Conservation (phyloP, 2,797 vertebrate genomes). For the Corythornis leucogaster region DNA sequence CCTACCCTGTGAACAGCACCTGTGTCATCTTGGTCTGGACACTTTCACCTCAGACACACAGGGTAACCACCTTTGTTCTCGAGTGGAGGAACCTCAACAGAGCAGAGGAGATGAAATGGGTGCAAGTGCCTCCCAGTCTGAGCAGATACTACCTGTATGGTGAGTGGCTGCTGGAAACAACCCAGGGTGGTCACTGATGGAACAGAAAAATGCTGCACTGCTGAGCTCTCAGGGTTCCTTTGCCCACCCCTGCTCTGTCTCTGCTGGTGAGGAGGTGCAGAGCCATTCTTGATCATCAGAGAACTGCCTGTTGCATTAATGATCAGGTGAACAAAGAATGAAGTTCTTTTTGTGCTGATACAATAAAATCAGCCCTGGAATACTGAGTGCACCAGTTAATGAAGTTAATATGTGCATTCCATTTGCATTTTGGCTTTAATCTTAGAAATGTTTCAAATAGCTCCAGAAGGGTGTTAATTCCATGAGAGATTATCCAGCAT, state of each 20-base stretch:
- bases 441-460: neutral
- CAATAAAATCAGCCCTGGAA: neutral
- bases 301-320: neutral
- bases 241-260: fast-evolving
- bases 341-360: neutral
- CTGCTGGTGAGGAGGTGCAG: neutral
- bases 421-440: neutral
- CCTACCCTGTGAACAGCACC: slow-evolving; percentile 84
- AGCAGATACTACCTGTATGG: slow-evolving; percentile 78
- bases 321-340: neutral
- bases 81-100: slow-evolving; percentile 84
- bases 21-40: slow-evolving; percentile 88
- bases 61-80: slow-evolving; percentile 83
- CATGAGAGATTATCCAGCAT: neutral
- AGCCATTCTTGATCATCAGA: neutral
- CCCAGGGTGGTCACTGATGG: fast-evolving
- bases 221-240: neutral
- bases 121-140: slow-evolving; percentile 77
- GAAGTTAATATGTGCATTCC: neutral
- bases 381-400: neutral
- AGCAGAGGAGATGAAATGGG: slow-evolving; percentile 81
- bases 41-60: slow-evolving; percentile 67
- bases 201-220: neutral
- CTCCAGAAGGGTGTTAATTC: neutral
- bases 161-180: slow-evolving; percentile 51